Evolutionary conservation across 1,140 invertebrate species (phyloP).

Genomic region (Hylyphantes graminicola): DNA sequence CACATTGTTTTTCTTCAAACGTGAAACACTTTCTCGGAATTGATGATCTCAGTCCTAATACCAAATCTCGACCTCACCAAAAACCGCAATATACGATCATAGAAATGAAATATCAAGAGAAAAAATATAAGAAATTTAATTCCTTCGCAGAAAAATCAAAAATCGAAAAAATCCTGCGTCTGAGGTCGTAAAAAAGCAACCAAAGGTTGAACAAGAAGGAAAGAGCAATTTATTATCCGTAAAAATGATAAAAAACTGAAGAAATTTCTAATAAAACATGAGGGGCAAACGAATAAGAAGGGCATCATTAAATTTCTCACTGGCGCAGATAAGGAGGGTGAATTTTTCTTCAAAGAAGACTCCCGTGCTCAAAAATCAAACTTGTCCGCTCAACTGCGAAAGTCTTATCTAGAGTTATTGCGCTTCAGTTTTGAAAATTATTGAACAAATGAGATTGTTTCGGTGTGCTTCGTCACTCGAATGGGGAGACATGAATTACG

Average conservation of each 20-base stretch:
- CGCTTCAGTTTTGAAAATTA: conserved; percentile 13
- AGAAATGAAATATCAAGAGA: background rate
- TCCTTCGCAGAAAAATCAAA: background rate
- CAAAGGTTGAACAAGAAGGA: background rate
- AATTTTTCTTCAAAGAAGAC: background rate
- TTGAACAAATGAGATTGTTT: conserved; percentile 31
- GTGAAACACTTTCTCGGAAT: too few relatives aligned
- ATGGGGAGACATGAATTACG: background rate
- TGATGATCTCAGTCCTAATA: too few relatives aligned
- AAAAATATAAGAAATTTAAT: background rate
- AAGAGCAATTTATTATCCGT: conserved; percentile 19
- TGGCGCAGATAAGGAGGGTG: background rate
- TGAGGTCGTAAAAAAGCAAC: conserved; percentile 9
- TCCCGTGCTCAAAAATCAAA: conserved; percentile 1
- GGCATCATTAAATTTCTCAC: conserved; percentile 23
- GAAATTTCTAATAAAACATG: conserved; percentile 17
- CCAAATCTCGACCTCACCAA: too few relatives aligned
- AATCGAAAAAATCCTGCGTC: background rate
- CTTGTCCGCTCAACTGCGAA: background rate
- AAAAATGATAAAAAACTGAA: background rate
- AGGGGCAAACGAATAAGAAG: conserved; percentile 1
- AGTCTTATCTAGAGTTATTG: conserved; percentile 11
- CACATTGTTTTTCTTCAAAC: too few relatives aligned
- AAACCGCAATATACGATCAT: too few relatives aligned
- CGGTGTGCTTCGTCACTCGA: background rate